These are phyloP conservation scores for Candoia aspera DNA, from an alignment of 2,113 vertebrate genomes.

Conservation along the genomic window DNA sequence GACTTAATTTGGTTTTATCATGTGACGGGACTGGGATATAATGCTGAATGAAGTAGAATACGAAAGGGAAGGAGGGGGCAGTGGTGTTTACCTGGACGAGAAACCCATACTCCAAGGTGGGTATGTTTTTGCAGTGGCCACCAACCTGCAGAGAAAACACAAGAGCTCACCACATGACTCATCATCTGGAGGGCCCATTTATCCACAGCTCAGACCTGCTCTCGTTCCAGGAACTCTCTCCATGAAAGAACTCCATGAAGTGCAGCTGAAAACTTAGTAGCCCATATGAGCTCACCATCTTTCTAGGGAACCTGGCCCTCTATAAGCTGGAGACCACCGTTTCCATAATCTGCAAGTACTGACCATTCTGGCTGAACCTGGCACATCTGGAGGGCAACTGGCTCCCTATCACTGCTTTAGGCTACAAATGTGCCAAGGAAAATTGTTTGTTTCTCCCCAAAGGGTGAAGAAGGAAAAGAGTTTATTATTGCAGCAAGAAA, in stretches of 20 bases:
- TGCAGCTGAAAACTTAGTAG: not conserved
- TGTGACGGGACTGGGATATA: not conserved
- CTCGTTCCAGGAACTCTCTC: not conserved
- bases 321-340: not conserved
- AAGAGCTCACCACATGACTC: slow-evolving; percentile 35
- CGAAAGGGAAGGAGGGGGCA: not conserved
- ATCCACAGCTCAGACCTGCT: not conserved
- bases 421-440: not conserved
- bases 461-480: not conserved
- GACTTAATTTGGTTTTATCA: too few species aligned
- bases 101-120: slow-evolving; percentile 98
- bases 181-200: not conserved
- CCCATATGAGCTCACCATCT: not conserved
- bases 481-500: not conserved
- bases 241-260: not conserved
- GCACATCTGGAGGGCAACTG: not conserved
- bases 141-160: slow-evolving; percentile 85
- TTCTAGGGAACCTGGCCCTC: not conserved
- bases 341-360: not conserved
- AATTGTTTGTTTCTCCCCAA: not conserved
- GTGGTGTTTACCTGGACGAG: slow-evolving; percentile 87
- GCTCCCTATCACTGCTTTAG: not conserved
- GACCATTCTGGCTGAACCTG: not conserved
- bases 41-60: rapidly evolving
- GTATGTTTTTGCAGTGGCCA: slow-evolving; percentile 97